Evolutionary conservation across 2,113 vertebrate species (phyloP).

Genomic region (Baryphthengus martii): DNA sequence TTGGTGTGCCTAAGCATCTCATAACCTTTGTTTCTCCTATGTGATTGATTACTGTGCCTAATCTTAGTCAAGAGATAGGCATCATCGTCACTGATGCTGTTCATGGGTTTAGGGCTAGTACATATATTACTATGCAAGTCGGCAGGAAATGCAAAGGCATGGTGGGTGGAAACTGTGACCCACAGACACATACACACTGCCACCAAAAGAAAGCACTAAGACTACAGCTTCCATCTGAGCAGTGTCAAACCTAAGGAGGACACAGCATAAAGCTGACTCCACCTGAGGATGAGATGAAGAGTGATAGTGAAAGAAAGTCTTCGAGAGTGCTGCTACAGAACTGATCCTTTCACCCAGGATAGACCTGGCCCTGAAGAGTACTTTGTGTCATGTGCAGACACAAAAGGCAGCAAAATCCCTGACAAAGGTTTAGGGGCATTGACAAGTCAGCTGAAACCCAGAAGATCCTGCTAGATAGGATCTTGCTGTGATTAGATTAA

Average conservation of each 20-base stretch:
- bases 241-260: background rate
- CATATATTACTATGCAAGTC: background rate
- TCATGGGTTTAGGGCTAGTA: background rate
- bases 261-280: background rate
- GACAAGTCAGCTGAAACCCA: background rate
- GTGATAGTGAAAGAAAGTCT: background rate
- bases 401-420: background rate
- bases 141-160: background rate
- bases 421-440: background rate
- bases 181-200: background rate
- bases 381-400: background rate
- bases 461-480: background rate
- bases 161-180: background rate
- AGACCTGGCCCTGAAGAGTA: background rate
- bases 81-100: background rate
- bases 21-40: background rate
- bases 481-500: conserved; percentile 42
- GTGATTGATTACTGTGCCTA: background rate
- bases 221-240: background rate
- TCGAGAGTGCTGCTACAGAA: background rate
- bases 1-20: background rate
- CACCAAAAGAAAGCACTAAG: background rate
- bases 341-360: background rate
- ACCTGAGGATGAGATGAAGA: background rate
- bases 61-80: rapidly evolving